These are phyloP conservation scores for Lordiphosa clarofinis DNA, from an alignment of 1,140 invertebrate genomes.

Conservation along the genomic window DNA sequence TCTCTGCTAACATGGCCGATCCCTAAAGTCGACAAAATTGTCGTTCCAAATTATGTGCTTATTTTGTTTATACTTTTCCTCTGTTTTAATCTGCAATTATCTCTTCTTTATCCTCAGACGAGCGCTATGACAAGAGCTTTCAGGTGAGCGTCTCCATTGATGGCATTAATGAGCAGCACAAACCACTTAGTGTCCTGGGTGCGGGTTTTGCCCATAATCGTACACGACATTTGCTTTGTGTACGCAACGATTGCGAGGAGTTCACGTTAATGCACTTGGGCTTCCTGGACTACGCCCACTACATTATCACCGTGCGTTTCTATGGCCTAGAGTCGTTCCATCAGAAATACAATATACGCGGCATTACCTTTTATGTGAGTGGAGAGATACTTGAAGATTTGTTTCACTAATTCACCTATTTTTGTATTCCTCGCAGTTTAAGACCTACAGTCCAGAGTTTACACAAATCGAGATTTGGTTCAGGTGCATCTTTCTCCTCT, in stretches of 20 bases:
- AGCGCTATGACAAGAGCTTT: constrained; percentile 93
- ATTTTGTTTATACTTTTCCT: too few relatives aligned
- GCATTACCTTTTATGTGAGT: constrained; percentile 95
- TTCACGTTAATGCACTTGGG: constrained; percentile 93
- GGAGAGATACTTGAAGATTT: constrained; percentile 38
- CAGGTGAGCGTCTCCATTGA: constrained; percentile 90
- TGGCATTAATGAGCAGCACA: constrained; percentile 87
- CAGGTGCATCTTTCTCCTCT: constrained; percentile 93
- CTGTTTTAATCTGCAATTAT: too few relatives aligned
- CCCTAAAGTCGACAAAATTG: constrained; percentile 24
- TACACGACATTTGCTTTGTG: constrained; percentile 90
- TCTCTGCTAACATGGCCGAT: neutral
- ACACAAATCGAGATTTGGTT: constrained; percentile 99
- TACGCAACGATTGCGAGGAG: constrained; percentile 90
- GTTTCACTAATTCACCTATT: neutral
- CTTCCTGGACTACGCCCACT: constrained; percentile 93
- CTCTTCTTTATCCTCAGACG: constrained; percentile 82
- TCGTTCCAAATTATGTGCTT: too few relatives aligned
- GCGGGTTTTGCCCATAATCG: constrained; percentile 85
- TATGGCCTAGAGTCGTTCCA: constrained; percentile 91
- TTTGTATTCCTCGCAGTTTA: constrained; percentile 85
- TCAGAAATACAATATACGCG: constrained; percentile 89
- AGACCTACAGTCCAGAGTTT: constrained; percentile 96
- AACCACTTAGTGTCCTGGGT: constrained; percentile 84
- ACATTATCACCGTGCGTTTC: constrained; percentile 91